phyloP scores from a whole-genome alignment of 2,888 invertebrate species.

The Helicoverpa assulta region DNA sequence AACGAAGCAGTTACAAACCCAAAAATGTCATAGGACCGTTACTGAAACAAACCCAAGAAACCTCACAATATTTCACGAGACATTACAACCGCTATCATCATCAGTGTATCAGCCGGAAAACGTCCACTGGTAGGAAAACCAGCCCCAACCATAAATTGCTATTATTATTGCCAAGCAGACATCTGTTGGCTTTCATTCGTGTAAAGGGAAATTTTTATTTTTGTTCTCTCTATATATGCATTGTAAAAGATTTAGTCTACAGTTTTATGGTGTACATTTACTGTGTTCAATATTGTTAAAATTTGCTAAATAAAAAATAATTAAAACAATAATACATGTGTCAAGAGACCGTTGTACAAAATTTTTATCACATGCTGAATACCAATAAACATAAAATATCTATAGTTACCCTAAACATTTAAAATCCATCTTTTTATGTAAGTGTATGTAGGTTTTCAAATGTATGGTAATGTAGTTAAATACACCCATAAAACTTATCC shows the following conservation, averaged over 20 bases:
- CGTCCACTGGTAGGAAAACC: constrained; percentile 10
- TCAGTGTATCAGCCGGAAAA: constrained; percentile 39
- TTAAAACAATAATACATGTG: no score
- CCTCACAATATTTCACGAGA: constrained; percentile 17
- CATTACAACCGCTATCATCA: constrained; percentile 39
- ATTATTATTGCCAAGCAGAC: constrained; percentile 22
- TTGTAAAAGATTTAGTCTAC: not conserved
- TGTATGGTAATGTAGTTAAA: not conserved
- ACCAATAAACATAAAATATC: not conserved
- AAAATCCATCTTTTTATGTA: no score
- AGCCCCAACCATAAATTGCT: constrained; percentile 25
- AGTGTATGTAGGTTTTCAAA: not conserved
- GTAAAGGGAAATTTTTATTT: constrained; percentile 11
- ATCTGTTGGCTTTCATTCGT: constrained; percentile 18
- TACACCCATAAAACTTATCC: constrained; percentile 25
- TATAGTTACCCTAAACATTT: not conserved
- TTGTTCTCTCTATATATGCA: not conserved
- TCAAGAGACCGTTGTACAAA: no score
- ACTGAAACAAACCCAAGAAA: not conserved
- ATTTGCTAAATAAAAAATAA: no score
- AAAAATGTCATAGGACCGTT: no score
- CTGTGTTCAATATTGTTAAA: not conserved
- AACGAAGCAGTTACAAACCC: no score
- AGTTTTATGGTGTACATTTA: constrained; percentile 2
- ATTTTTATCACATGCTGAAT: no score